A percentile compares a stretch with the other conserved stretches of the same genome.
Evolutionary conservation across 2,113 vertebrate genomes (phyloP).

Genomic region (Tupaia tana): DNA sequence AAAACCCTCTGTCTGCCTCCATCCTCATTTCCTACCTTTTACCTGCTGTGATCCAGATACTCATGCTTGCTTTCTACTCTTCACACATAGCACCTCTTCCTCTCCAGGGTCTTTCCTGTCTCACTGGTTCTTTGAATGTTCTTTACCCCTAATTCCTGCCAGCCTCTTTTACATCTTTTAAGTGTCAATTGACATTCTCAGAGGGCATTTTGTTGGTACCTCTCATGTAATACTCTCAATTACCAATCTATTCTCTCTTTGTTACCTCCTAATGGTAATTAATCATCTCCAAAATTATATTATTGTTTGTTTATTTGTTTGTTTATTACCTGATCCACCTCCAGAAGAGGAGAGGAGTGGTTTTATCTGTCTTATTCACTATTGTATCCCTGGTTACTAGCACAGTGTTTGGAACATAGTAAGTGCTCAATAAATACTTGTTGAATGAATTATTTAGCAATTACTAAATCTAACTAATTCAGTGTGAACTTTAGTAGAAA

Average conservation of each 20-base stretch:
- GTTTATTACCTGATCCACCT: neutral
- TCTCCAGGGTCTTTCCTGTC: neutral
- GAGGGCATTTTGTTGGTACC: neutral
- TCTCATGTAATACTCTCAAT: neutral
- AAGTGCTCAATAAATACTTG: neutral
- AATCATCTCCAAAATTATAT: constrained; percentile 8
- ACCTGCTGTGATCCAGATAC: neutral
- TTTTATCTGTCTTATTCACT: neutral
- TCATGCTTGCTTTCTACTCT: neutral
- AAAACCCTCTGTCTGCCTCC: neutral
- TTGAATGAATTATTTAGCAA: neutral
- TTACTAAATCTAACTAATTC: neutral
- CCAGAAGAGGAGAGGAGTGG: rapidly evolving
- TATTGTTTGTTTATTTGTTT: neutral
- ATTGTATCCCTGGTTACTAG: neutral
- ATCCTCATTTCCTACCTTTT: neutral
- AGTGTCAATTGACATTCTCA: neutral
- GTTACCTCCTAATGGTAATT: neutral
- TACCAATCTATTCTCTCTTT: neutral
- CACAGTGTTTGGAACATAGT: neutral
- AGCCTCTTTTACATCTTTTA: neutral
- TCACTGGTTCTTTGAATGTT: neutral
- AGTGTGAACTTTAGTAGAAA: neutral
- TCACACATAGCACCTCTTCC: neutral
- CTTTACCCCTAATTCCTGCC: neutral